Evolutionary conservation across 2,113 vertebrate genomes (phyloP), one percentile per base, ranked within the genome.

Genomic region (Aspiorhynchus laticeps): DNA sequence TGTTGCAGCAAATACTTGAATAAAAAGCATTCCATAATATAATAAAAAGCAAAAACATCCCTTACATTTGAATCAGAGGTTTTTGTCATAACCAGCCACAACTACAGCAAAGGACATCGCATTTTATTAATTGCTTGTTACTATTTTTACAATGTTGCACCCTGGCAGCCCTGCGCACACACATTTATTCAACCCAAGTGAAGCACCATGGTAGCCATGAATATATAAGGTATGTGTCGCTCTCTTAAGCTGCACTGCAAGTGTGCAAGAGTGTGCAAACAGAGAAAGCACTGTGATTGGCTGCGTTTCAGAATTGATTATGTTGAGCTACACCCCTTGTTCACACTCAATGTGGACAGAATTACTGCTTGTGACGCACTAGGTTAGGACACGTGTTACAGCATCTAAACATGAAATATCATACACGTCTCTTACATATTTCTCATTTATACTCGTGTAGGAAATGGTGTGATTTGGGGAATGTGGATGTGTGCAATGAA

Each of bases 401-500:
- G 28, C 76, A 78, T 33, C 26, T 21, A 28, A 38, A 61, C 19
- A 85, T 83, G 53, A 87, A 80, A 43, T 46, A 12, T 28, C 41
- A 31, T 43, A 11, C 5, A 11, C 9, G 21, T 65, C 14, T 36
- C 73, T 19, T 15, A 21, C 4, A 11, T 26, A 17, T 28, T 26
- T 56, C 61, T 12, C 9, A 6, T 38, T 38, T 28, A 85, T 61
- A 86, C 63, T 74, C 67, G n/a, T 76, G 74, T 83, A 9, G 5
- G 19, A 33, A 83, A 83, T 91, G 83, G 36, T 71, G 81, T 80
- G 67, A 81, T 89, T 88, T 89, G 87, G 79, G 86, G 85, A 88
- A 88, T 90, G 80, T 91, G 91, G 82, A 88, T 75, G 48, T 74
- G 86, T 90, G 86, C 83, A 83, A 33, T 33, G 85, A 92, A 88